Evolutionary conservation across 2,888 invertebrate genomes (phyloP).

Genomic region (Gortyna flavago): DNA sequence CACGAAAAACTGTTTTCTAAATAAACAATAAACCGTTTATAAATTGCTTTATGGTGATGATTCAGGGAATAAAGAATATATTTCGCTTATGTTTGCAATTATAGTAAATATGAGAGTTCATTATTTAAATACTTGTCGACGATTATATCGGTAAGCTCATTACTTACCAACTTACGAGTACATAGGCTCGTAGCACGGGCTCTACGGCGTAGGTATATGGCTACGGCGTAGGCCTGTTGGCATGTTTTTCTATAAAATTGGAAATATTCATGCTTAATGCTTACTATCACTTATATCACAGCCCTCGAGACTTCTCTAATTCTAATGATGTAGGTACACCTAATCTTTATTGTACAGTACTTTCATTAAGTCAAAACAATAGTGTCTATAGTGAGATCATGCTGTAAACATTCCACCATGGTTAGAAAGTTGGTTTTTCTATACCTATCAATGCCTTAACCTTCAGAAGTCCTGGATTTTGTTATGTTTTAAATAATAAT

Average conservation of each 20-base stretch:
- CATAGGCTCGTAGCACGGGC: conserved; percentile 11
- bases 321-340: not conserved
- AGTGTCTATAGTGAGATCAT: too few relatives aligned
- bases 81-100: not conserved
- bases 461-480: not conserved
- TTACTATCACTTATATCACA: too few relatives aligned
- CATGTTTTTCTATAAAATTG: not conserved
- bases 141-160: not conserved
- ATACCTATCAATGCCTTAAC: not conserved
- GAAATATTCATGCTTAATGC: not conserved
- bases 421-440: not conserved
- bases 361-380: not conserved
- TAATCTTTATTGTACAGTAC: too few relatives aligned
- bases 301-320: not conserved
- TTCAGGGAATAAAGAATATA: conserved; percentile 3
- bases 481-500: not conserved
- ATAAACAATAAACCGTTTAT: conserved; percentile 31
- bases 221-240: conserved; percentile 19
- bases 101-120: not conserved
- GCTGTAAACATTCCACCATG: not conserved
- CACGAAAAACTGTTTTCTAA: not conserved
- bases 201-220: conserved; percentile 9
- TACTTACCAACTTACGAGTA: not conserved
- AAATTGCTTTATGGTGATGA: conserved; percentile 7
- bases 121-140: not conserved